Conservation (phyloP, 2,888 invertebrate species). For the Bellardia pandia region DNA sequence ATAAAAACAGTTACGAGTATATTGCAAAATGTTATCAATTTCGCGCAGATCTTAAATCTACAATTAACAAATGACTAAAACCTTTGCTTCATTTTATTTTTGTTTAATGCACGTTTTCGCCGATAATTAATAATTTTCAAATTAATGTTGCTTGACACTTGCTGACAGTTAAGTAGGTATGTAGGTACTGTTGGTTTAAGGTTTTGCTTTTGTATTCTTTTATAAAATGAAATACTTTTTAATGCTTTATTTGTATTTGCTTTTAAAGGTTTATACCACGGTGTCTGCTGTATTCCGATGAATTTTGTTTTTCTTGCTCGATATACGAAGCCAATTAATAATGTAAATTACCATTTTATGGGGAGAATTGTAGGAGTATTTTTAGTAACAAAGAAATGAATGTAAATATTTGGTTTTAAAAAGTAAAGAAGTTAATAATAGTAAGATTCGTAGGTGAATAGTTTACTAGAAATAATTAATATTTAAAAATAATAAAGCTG, state of each 20-base stretch:
- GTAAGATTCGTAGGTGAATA: too few species aligned
- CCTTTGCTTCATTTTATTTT: neutral
- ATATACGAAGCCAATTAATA: too few species aligned
- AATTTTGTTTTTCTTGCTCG: neutral
- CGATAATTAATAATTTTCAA: constrained; percentile 41
- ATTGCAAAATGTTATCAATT: constrained; percentile 21
- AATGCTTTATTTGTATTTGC: neutral
- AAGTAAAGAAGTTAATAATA: too few species aligned
- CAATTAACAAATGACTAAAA: neutral
- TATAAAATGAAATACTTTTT: neutral
- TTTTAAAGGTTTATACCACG: constrained; percentile 26
- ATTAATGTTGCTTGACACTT: constrained; percentile 37
- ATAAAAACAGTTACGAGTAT: neutral
- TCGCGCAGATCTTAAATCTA: constrained; percentile 3
- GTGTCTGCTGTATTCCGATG: neutral
- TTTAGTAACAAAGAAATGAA: too few species aligned
- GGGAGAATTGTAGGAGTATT: too few species aligned
- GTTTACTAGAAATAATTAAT: too few species aligned
- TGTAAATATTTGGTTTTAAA: too few species aligned
- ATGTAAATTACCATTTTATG: too few species aligned
- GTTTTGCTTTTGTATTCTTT: constrained; percentile 6
- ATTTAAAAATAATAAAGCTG: too few species aligned
- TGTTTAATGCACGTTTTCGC: neutral
- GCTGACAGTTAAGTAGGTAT: constrained; percentile 18
- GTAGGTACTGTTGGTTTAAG: neutral